Base-by-base conservation (phyloP, 2,113 vertebrate genomes). In the Urocolius indicus region DNA sequence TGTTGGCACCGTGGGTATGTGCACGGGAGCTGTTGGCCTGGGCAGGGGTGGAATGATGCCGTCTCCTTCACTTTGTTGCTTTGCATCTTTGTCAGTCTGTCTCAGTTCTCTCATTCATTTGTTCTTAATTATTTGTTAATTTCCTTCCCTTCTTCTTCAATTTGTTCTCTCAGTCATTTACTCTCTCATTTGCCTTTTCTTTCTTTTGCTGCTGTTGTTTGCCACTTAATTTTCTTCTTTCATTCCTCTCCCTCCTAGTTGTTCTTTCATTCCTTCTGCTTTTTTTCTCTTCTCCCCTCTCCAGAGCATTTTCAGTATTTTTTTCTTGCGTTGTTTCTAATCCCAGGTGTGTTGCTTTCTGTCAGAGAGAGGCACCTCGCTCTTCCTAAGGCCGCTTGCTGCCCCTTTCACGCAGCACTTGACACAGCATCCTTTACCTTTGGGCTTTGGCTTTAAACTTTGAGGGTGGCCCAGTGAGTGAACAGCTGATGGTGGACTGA, bases 101-200 rank as follows among this genome's bases (percentile, higher is more conserved):
- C 85, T 90, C 78, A 61, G 74, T 79, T 93, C 81, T 87, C 81
- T 83, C 87, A 83, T 93, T 97, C 93, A 88, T 93, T 95, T 91
- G 74, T 95, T 91, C 87, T 90, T 94, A 94, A 95, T 97, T 95
- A 94, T 95, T 95, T 95, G 94, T 95, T 95, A 91, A 96, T 96
- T 96, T 97, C 94, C 94, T 97, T 94, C 84, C 82, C 62, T 96
- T 93, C 89, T 92, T 95, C 78, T 86, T 89, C 91, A 90, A 93
- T 96, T 97, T 95, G 93, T 95, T 94, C 87, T 57, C 86, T 95
- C 87, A 54, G 74, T 94, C 17, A 12, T 95, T 95, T 85, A 51
- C 67, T 73, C 66, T 87, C 90, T 92, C 75, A 61, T 95, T 96
- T 90, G 92, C 79, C 88, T 92, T 85, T 95, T 94, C 95, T 93